Evolutionary conservation across 2,797 vertebrate genomes (phyloP), one percentile per base, ranked within the genome.

Genomic region (Galagoides demidoff): DNA sequence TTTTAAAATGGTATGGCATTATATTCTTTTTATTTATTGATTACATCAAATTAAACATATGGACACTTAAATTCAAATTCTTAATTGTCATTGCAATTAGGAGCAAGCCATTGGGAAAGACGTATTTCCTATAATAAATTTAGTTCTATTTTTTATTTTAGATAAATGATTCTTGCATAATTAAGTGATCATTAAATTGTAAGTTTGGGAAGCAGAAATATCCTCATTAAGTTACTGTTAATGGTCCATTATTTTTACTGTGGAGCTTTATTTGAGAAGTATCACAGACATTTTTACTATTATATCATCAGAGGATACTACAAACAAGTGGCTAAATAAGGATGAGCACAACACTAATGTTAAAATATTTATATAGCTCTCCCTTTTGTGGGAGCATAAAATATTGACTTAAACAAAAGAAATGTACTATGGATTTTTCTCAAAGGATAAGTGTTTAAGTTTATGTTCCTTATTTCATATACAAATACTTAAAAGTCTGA

Each of bases 81-180:
- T 77, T 93, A 68, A 64, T 52, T 78, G 29, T 64, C 20, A 78
- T 29, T 94, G 86, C 2, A 34, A 49, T 77, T 95, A 82, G 34
- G 81, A 10, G 3, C 61, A 92, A 92, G 7, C 39, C 20, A 43
- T 20, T 85, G 59, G 25, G 22, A 95, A 94, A 66, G 52, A 86
- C 52, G 2, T 71, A 95, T 97, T 97, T 96, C 16, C 29, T 19
- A 77, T 85, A 27, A 71, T 78, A 95, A 92, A 96, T 59, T n/a
- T 61, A 77, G 52, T 91, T 70, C n/a, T 34, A 95, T 90, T 93
- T 95, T 70, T 96, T 97, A 90, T 96, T 96, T 97, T 92, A 97
- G 87, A 96, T 90, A 87, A 27, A 90, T 45, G 17, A 61, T 89
- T 0, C 52, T 52, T 63, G 74, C 93, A 71, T 93, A 98, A 97